Conservation (phyloP, 2,888 invertebrate genomes). For the Tipula confusa region DNA sequence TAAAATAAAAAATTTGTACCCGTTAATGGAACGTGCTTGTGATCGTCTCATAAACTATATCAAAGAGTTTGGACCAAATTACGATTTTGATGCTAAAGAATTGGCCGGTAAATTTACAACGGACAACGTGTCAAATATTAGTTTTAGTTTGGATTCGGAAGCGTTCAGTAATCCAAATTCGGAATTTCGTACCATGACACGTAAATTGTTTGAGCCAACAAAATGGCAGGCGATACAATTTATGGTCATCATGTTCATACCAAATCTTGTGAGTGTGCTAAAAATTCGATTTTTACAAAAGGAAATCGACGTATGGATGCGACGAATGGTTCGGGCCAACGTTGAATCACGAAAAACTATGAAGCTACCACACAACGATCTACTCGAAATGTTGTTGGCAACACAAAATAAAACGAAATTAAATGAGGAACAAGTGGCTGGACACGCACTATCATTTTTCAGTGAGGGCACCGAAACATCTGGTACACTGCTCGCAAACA, state of each 20-base stretch:
- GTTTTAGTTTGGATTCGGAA: constrained; percentile 35
- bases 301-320: background rate
- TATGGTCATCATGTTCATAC: constrained; percentile 28
- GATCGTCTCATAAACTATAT: background rate
- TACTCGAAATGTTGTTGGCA: constrained; percentile 54
- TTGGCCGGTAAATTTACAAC: constrained; percentile 35
- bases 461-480: constrained; percentile 59
- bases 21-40: background rate
- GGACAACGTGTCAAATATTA: constrained; percentile 35
- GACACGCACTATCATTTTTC: constrained; percentile 56
- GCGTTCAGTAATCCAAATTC: constrained; percentile 36
- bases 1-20: constrained; percentile 40
- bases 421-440: constrained; percentile 49
- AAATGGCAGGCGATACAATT: constrained; percentile 27
- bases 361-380: constrained; percentile 52
- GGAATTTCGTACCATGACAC: constrained; percentile 35
- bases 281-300: background rate
- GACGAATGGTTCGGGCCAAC: constrained; percentile 48
- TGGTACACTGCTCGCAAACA: constrained; percentile 54
- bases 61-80: background rate
- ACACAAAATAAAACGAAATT: constrained; percentile 33
- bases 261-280: constrained; percentile 27
- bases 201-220: constrained; percentile 33
- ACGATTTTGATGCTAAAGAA: background rate
- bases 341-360: constrained; percentile 49